These are phyloP conservation scores for Amphipyra tragopoginis DNA, from an alignment of 2,888 invertebrate genomes.

Conservation along the genomic window DNA sequence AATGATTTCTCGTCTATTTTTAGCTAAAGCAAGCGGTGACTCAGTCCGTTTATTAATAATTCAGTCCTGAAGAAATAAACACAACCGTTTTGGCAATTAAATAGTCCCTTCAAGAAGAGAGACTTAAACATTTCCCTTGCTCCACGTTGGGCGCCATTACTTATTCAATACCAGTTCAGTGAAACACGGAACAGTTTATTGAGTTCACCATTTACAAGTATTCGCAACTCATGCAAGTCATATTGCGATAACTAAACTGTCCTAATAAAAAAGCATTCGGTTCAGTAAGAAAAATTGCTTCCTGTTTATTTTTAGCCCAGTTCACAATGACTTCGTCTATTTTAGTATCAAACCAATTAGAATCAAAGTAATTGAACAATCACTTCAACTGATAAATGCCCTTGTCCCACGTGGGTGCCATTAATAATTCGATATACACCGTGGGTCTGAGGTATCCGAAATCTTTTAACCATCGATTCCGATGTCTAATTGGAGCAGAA, in stretches of 20 bases:
- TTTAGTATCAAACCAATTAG: not conserved
- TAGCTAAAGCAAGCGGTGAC: slow-evolving; percentile 13
- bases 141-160: slow-evolving; percentile 16
- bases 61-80: not conserved
- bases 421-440: not conserved
- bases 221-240: slow-evolving; percentile 33
- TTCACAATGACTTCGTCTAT: not conserved
- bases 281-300: not conserved
- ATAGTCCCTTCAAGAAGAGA: not conserved
- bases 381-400: too few species aligned
- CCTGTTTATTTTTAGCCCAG: slow-evolving; percentile 15
- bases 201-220: not conserved
- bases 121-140: too few species aligned
- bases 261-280: too few species aligned
- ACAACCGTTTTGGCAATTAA: not conserved
- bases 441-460: too few species aligned
- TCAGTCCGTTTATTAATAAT: slow-evolving; percentile 12
- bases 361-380: too few species aligned
- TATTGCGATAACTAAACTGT: slow-evolving; percentile 6
- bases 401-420: slow-evolving; percentile 28
- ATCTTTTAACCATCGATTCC: too few species aligned
- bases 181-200: slow-evolving; percentile 2
- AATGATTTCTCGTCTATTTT: slow-evolving; percentile 29
- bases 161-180: not conserved
- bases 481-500: too few species aligned